Evolutionary conservation across 2,797 vertebrate genomes (phyloP).

Genomic region (Rhinogobio ventralis): DNA sequence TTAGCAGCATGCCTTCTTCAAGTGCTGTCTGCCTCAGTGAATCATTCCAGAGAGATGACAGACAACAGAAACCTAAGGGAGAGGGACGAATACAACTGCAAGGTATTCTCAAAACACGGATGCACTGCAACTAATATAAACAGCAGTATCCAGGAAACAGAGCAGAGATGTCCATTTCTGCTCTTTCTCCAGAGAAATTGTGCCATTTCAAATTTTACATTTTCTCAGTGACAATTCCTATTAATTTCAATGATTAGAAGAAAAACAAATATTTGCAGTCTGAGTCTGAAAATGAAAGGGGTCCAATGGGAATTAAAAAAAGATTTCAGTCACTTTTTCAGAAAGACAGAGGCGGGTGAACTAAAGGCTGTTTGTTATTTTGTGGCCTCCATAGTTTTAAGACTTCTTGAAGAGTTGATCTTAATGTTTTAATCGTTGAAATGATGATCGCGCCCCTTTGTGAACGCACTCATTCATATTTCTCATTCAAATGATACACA

Average conservation of each 20-base stretch:
- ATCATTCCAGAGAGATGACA: slow-evolving; percentile 36
- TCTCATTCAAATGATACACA: no score
- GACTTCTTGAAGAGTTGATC: neutral
- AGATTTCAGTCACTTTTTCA: slow-evolving; percentile 6
- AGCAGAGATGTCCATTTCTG: slow-evolving; percentile 39
- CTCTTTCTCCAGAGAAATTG: slow-evolving; percentile 35
- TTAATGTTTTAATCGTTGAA: no score
- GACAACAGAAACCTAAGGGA: slow-evolving; percentile 19
- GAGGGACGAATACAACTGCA: neutral
- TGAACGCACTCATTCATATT: no score
- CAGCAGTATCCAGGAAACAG: slow-evolving; percentile 27
- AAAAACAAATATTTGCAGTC: slow-evolving; percentile 13
- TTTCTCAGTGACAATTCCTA: slow-evolving; percentile 22
- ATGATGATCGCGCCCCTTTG: no score
- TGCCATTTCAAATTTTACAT: neutral
- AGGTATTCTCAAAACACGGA: slow-evolving; percentile 5
- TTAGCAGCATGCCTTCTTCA: neutral
- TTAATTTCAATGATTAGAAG: slow-evolving; percentile 17
- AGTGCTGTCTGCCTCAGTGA: slow-evolving; percentile 15
- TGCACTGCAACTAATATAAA: slow-evolving; percentile 12
- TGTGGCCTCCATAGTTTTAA: neutral
- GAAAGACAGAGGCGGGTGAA: slow-evolving; percentile 27
- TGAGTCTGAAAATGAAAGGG: neutral
- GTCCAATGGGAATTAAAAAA: neutral
- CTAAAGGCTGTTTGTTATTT: neutral